These are phyloP conservation scores for Larimichthys crocea DNA, from an alignment of 2,113 vertebrate genomes.

Conservation along the genomic window DNA sequence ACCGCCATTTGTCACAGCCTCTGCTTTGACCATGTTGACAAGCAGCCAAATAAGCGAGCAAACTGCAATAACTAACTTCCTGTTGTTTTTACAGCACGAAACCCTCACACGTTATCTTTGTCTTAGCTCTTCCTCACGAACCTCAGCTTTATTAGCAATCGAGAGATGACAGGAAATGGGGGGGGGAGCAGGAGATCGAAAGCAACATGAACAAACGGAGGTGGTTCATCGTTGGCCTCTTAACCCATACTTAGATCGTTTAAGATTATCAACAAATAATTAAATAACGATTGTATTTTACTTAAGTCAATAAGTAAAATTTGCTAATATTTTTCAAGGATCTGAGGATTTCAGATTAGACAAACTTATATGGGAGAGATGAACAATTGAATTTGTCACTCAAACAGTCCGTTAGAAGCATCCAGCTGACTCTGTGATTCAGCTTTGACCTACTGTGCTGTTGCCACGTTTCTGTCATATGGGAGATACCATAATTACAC, in stretches of 20 bases:
- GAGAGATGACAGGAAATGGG: slow-evolving; percentile 9
- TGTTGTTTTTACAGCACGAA: not conserved
- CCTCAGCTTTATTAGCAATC: not conserved
- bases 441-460: too few species aligned
- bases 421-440: too few species aligned
- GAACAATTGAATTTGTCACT: too few species aligned
- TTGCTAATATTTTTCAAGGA: not conserved
- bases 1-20: not conserved
- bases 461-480: too few species aligned
- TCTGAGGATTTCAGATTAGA: not conserved
- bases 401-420: too few species aligned
- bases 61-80: not conserved
- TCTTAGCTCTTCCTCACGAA: not conserved
- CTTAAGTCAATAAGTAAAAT: not conserved
- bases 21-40: not conserved
- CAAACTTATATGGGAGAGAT: too few species aligned
- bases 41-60: not conserved
- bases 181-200: not conserved
- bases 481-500: too few species aligned
- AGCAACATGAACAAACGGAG: not conserved
- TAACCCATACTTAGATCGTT: too few species aligned
- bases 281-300: not conserved
- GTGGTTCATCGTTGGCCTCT: not conserved
- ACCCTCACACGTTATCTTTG: not conserved
- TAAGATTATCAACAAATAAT: not conserved